Base-by-base conservation (phyloP, 2,113 vertebrate genomes). In the Triplophysa siluroides region DNA sequence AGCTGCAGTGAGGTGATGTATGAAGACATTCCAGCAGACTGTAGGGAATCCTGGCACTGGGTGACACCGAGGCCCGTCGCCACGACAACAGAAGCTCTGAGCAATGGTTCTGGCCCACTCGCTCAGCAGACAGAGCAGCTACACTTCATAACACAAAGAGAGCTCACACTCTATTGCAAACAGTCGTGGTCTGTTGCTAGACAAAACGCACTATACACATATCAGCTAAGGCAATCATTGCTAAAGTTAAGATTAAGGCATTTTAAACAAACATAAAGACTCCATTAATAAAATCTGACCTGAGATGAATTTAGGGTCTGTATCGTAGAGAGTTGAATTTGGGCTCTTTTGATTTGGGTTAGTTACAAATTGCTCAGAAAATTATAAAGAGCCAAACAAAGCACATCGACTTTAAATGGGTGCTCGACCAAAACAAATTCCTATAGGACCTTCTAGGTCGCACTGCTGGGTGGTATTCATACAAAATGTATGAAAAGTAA, bases 31-130 rank as follows among this genome's bases (percentile, higher is more conserved):
- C 47, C n/a, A 63, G 58, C 29, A 63, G 66, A 43, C 43, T 29
- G 47, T 41, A 45, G 43, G 38, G 63, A 80, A 66, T 61, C 64
- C 61, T 80, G 73, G 77, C 56, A 64, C 78, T 47, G 76, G 16
- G 61, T 38, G 69, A 82, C 26, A 80, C 67, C n/a, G 21, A 47
- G 47, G 58, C 13, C 41, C 43, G 81, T 83, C 67, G 63, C 54
- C 60, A 77, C 45, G 38, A 83, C 75, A 81, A 81, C 79, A 72
- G 68, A 26, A 45, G 69, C 77, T 66, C 79, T 66, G 50, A 81
- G 80, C 80, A 50, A 68, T 23, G 29, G 63, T 52, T 24, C 4
- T 65, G 23, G 65, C 85, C 84, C 64, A 82, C 68, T 58, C 19
- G 24, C 58, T 63, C 41, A 9, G 21, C 23, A 50, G 56, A 75